These are phyloP conservation scores for Butorides virescens DNA, from an alignment of 2,113 vertebrate species.

Conservation along the genomic window DNA sequence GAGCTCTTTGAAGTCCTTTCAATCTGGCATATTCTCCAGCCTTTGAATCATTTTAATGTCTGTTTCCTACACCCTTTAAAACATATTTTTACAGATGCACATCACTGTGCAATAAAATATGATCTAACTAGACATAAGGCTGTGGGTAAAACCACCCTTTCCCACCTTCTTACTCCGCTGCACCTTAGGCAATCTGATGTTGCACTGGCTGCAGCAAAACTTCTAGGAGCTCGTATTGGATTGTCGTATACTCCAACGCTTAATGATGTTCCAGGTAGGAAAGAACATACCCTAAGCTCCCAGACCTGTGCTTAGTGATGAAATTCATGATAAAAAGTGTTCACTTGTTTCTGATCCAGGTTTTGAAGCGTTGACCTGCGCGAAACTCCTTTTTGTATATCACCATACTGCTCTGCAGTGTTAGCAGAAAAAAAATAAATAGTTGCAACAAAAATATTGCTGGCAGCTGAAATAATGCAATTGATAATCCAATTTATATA, in stretches of 20 bases:
- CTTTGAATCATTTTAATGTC: slow-evolving; percentile 14
- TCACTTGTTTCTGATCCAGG: background rate
- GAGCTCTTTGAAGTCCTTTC: slow-evolving; percentile 46
- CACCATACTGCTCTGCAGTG: background rate
- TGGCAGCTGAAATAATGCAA: background rate
- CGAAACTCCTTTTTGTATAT: background rate
- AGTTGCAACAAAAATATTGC: background rate
- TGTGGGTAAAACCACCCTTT: background rate
- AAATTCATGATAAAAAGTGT: background rate
- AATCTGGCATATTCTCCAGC: background rate
- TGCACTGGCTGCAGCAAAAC: background rate
- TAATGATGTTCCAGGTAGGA: background rate
- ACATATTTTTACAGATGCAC: background rate
- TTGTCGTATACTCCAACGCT: background rate
- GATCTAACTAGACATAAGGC: background rate
- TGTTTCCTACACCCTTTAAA: background rate
- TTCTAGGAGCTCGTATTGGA: background rate
- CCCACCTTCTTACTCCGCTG: background rate
- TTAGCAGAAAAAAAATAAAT: background rate
- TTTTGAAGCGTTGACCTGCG: background rate
- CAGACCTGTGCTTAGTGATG: background rate
- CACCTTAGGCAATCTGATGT: background rate
- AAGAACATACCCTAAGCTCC: background rate
- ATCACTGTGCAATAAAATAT: background rate
- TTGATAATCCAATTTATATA: background rate